These are phyloP conservation scores for Xestia c-nigrum DNA, from an alignment of 2,888 invertebrate genomes.

Conservation along the genomic window DNA sequence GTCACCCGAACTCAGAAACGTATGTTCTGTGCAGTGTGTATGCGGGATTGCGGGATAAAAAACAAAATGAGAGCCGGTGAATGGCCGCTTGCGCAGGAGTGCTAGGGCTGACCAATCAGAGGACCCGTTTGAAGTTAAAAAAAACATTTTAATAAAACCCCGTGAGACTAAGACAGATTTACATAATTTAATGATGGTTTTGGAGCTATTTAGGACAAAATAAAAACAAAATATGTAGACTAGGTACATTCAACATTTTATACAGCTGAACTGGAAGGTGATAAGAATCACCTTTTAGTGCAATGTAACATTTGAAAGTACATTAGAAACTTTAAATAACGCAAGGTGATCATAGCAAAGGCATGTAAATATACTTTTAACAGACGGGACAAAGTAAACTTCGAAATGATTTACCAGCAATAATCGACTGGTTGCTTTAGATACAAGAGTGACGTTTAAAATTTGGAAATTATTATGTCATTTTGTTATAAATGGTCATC, in stretches of 20 bases:
- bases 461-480: background rate
- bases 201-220: background rate
- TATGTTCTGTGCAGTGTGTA: slow-evolving; percentile 85
- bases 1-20: slow-evolving; percentile 68
- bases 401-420: too few relatives aligned
- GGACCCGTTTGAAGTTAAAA: too few relatives aligned
- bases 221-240: background rate
- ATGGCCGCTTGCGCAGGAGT: slow-evolving; percentile 79
- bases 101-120: slow-evolving; percentile 60
- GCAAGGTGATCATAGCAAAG: background rate
- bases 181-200: background rate
- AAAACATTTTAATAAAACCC: background rate
- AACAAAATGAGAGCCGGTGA: slow-evolving; percentile 87
- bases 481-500: background rate
- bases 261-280: background rate
- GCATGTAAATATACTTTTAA: background rate
- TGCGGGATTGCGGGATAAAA: slow-evolving; percentile 82
- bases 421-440: too few relatives aligned
- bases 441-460: background rate
- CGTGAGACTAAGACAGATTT: background rate
- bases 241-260: background rate
- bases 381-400: background rate
- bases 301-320: background rate
- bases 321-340: background rate
- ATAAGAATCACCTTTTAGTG: background rate